phyloP scores from a whole-genome alignment of 2,797 vertebrate species.

The Acanthurus leucopareius region DNA sequence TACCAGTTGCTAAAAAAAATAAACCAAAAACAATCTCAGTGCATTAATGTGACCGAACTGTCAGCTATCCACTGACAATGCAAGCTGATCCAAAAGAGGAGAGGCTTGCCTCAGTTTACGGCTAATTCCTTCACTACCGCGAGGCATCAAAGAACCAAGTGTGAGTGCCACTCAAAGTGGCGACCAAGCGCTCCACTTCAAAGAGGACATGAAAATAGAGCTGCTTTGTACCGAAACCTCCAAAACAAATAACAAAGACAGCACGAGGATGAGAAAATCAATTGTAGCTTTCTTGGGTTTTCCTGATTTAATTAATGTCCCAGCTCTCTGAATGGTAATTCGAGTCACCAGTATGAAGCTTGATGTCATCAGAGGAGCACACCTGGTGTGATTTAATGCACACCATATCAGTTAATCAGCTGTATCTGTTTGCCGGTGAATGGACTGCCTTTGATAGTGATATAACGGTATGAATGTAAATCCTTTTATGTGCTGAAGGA shows the following conservation, averaged over 20 bases:
- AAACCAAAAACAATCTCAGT: constrained; percentile 29
- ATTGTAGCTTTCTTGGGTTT: constrained; percentile 25
- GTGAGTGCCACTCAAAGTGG: constrained; percentile 44
- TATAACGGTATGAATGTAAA: background rate
- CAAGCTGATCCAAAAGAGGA: constrained; percentile 53
- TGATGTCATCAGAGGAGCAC: constrained; percentile 38
- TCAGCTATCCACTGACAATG: constrained; percentile 40
- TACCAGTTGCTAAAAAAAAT: background rate
- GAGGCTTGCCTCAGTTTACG: constrained; percentile 44
- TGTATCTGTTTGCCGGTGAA: constrained; percentile 28
- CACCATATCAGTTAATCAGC: constrained; percentile 11
- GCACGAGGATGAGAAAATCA: constrained; percentile 22
- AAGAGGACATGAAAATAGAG: constrained; percentile 38
- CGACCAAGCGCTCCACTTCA: constrained; percentile 53
- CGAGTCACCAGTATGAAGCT: constrained; percentile 16
- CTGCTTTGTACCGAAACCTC: constrained; percentile 18
- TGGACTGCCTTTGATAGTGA: constrained; percentile 9
- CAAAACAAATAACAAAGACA: constrained; percentile 39
- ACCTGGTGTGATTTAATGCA: constrained; percentile 41
- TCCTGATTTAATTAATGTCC: constrained; percentile 57
- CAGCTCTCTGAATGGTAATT: constrained; percentile 44
- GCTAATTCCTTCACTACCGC: constrained; percentile 48
- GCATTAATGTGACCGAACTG: constrained; percentile 28
- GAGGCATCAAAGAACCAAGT: constrained; percentile 61
- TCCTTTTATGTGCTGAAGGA: background rate